Base-by-base conservation (phyloP, 2,888 invertebrate species). In the Exephanes ischioxanthus region DNA sequence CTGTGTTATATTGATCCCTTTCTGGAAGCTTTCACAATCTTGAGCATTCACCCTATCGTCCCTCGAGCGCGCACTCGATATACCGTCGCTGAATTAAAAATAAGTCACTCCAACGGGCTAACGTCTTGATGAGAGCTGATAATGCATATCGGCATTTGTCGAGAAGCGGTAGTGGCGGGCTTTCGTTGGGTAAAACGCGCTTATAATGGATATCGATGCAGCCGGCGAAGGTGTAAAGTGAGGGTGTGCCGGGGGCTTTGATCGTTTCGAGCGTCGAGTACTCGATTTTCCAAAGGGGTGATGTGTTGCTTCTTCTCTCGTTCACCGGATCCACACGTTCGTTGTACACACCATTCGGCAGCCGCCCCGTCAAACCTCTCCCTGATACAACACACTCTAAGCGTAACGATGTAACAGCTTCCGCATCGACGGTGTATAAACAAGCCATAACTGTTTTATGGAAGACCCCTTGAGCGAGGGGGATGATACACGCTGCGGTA, bases 361-460 rank as follows among this genome's bases (percentile, higher is more conserved):
- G 16, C 63, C 45, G 16, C 63, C 30, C 30, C 63, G 16, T 33
- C 16, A 26, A 33, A 48, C 19, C 68, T 51, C 61, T 11, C 68
- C 30, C 53, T 22, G 67, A 48, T 16, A 48, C 53, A 45, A 68
- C 51, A 72, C 82, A 79, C 87, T 86, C 84, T 79, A 72, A 66
- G 71, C 80, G 83, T 89, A 88, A 89, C 89, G 88, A 89, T 89
- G 88, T 89, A 89, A 89, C 89, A 88, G 88, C 89, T 89, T 89
- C 89, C 89, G 88, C 87, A 88, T 89, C 88, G 85, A 83, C 87
- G 88, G 89, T 88, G 89, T 90, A 91, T 91, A 92, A 92, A 91
- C 92, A 91, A 91, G 91, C 89, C 91, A 90, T 92, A 92, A 92
- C 92, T 90, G 90, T 92, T 92, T 92, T 92, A 92, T 90, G 91